Evolutionary conservation across 2,797 vertebrate species (phyloP).

Genomic region (Rachycentron canadum): DNA sequence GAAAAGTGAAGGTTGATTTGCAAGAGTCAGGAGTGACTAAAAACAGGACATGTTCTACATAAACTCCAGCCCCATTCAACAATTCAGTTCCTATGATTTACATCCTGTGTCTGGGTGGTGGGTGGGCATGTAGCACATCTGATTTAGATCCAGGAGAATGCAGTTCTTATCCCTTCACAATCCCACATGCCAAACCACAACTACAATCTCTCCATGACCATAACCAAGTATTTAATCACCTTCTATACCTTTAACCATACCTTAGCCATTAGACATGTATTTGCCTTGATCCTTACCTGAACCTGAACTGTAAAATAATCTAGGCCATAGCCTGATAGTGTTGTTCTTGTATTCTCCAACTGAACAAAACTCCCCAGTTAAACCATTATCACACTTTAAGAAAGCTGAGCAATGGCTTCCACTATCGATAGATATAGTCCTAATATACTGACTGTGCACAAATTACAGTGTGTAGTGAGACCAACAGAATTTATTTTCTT

Average conservation of each 20-base stretch:
- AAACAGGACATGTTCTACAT: neutral
- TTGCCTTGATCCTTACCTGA: neutral
- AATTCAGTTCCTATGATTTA: neutral
- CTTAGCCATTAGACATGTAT: neutral
- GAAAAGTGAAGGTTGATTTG: neutral
- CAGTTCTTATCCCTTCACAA: neutral
- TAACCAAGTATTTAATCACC: neutral
- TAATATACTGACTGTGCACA: constrained; percentile 36
- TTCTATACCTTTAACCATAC: neutral
- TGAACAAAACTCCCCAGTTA: neutral
- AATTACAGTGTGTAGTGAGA: constrained; percentile 37
- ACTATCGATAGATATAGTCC: neutral
- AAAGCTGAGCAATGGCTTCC: constrained; percentile 5
- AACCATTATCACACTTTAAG: neutral
- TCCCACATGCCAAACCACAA: neutral
- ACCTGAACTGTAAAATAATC: neutral
- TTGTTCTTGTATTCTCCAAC: neutral
- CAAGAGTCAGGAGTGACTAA: no score
- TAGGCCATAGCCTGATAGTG: neutral
- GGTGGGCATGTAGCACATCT: neutral
- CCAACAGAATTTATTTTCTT: constrained; percentile 53
- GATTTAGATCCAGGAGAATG: neutral
- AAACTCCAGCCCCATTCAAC: neutral
- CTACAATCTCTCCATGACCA: neutral
- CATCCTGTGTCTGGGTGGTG: neutral